A percentile compares a stretch with the other conserved stretches of the same genome.
phyloP scores from a whole-genome alignment of 1,140 invertebrate species.

The Nasonia longicornis region DNA sequence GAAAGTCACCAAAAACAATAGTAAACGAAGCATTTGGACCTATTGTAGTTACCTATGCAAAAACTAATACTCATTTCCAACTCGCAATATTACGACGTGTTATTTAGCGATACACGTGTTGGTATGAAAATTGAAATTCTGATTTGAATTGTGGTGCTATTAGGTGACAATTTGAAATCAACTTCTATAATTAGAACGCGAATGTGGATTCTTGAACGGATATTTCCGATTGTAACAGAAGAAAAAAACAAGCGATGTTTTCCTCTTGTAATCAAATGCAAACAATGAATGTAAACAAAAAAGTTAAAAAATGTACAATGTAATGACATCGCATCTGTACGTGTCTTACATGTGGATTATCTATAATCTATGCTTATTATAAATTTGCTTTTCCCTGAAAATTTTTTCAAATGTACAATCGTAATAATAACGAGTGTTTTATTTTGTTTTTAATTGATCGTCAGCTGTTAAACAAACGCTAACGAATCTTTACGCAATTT shows the following conservation, averaged over 20 bases:
- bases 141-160: neutral
- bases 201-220: neutral
- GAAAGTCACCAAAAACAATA: slow-evolving; percentile 63
- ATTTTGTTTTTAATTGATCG: no score
- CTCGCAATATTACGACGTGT: neutral
- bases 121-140: neutral
- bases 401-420: no score
- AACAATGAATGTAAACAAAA: neutral
- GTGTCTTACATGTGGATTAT: neutral
- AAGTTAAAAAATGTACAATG: neutral
- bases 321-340: neutral
- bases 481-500: no score
- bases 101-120: neutral
- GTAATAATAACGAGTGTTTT: no score
- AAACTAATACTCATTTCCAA: slow-evolving; percentile 11
- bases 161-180: neutral
- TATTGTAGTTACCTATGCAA: slow-evolving; percentile 58
- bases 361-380: neutral
- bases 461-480: no score
- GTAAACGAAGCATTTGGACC: slow-evolving; percentile 59
- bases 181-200: neutral
- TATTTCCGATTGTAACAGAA: neutral
- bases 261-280: neutral
- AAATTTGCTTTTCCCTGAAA: no score
- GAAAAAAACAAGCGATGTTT: neutral